Base-by-base conservation (phyloP, 2,888 invertebrate genomes). In the Cerastoderma edule region DNA sequence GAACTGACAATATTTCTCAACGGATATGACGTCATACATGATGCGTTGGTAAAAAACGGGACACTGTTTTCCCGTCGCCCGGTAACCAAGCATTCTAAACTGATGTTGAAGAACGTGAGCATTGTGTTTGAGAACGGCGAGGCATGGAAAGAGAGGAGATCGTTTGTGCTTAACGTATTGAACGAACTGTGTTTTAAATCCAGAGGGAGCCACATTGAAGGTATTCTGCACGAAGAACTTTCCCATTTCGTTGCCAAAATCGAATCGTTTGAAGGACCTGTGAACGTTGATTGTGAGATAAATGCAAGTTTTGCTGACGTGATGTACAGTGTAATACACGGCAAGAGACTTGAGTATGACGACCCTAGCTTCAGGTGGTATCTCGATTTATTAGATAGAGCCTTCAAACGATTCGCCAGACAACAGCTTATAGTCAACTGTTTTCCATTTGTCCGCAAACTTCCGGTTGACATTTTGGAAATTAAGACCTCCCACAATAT, bases 231-330 rank as follows among this genome's bases (percentile, higher is more conserved):
- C 24, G 77, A 78, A 44, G 83, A 83, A 71, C 24, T 75, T 2
- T 19, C n/a, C 4, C 35, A 44, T 19, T 70, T 78, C 19, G 13
- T 71, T 19, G 63, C 76, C 0, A 46, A 60, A n/a, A 28, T 83
- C 8, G 60, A 66, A 32, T n/a, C 27, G 4, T 22, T 57, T 22
- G 73, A 68, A 1, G 32, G 56, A 33, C 56, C 78, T 19, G 71
- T 82, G 6, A 67, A 86, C 44, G 48, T 78, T 5, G 48, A 67
- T 13, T 57, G 72, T 0, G 27, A 73, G 2, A 60, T 84, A 0
- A 64, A 63, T 2, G 67, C 69, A 0, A 78, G 83, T n/a, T 74
- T 85, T 4, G 81, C 83, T 0, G 86, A 85, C 64, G 67, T 86
- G 8, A 83, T 86, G 8, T 81, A 75, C 32, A 72, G 72, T 3